Percentiles rank a stretch among this genome's conserved stretches.
Conservation (phyloP, 1,140 invertebrate species). For the Lordiphosa stackelbergi region DNA sequence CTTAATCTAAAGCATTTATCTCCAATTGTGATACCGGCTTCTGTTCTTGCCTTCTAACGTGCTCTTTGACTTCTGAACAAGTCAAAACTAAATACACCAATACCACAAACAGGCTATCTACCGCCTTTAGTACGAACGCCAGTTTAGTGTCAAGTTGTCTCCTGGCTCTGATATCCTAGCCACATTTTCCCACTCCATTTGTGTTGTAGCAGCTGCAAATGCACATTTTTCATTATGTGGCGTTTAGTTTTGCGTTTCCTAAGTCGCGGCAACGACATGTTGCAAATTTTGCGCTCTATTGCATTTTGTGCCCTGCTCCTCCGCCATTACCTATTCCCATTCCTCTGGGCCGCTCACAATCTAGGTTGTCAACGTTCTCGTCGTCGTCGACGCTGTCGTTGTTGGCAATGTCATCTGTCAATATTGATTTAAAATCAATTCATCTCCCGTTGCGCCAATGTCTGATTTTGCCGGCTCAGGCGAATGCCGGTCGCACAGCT, state of each 20-base stretch:
- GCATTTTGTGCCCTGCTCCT: constrained; percentile 8
- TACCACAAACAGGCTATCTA: too few relatives aligned
- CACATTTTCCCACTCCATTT: neutral
- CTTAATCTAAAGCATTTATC: too few relatives aligned
- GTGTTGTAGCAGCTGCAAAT: constrained; percentile 14
- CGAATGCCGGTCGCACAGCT: constrained; percentile 38
- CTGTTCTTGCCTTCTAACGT: too few relatives aligned
- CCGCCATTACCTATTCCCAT: too few relatives aligned
- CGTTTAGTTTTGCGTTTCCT: constrained; percentile 23
- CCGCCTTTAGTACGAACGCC: too few relatives aligned
- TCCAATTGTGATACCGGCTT: too few relatives aligned
- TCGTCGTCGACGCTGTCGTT: constrained; percentile 9
- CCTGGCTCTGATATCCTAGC: too few relatives aligned
- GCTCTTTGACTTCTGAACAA: too few relatives aligned
- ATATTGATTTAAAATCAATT: constrained; percentile 75
- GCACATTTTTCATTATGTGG: constrained; percentile 43
- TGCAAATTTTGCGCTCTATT: constrained; percentile 28
- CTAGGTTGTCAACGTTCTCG: neutral
- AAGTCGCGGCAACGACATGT: constrained; percentile 20
- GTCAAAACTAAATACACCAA: too few relatives aligned
- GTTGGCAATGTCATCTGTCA: constrained; percentile 63
- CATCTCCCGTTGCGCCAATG: constrained; percentile 61
- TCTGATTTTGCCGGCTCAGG: constrained; percentile 47
- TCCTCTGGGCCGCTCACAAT: neutral
- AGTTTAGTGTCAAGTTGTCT: too few relatives aligned